phyloP scores from a whole-genome alignment of 2,888 invertebrate species.

The Gymnoscelis rufifasciata region DNA sequence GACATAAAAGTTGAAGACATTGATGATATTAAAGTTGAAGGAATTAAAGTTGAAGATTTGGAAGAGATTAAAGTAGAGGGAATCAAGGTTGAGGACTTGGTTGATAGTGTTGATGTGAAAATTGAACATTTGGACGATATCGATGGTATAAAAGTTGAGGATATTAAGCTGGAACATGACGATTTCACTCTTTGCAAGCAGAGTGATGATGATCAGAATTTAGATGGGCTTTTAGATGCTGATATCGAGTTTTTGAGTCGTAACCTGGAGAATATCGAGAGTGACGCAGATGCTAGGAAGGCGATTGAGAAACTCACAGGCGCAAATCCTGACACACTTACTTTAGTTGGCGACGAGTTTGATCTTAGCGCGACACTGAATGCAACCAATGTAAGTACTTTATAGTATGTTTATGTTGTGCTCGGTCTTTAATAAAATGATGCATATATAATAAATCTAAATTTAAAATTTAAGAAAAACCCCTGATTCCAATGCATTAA shows the following conservation, averaged over 20 bases:
- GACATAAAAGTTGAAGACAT: conserved; percentile 74
- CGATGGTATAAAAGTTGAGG: conserved; percentile 64
- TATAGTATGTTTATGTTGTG: background rate
- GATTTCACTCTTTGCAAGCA: conserved; percentile 65
- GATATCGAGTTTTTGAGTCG: conserved; percentile 75
- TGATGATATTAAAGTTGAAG: conserved; percentile 69
- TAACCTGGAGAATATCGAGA: conserved; percentile 72
- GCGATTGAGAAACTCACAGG: conserved; percentile 75
- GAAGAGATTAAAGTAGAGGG: conserved; percentile 64
- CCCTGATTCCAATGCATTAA: no score
- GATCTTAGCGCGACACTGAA: conserved; percentile 71
- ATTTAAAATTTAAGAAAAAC: no score
- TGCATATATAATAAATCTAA: no score
- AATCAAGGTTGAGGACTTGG: conserved; percentile 64
- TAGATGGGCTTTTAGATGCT: conserved; percentile 68
- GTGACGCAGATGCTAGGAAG: conserved; percentile 73
- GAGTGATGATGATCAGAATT: conserved; percentile 56
- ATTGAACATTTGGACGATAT: conserved; percentile 65
- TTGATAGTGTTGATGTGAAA: conserved; percentile 55
- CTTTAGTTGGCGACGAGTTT: conserved; percentile 70
- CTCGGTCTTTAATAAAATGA: no score
- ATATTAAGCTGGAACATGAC: conserved; percentile 67
- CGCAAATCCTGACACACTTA: conserved; percentile 68
- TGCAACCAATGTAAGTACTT: conserved; percentile 59
- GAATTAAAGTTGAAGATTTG: conserved; percentile 65